phyloP scores from a whole-genome alignment of 2,888 invertebrate species.

The Dasysyrphus albostriatus region DNA sequence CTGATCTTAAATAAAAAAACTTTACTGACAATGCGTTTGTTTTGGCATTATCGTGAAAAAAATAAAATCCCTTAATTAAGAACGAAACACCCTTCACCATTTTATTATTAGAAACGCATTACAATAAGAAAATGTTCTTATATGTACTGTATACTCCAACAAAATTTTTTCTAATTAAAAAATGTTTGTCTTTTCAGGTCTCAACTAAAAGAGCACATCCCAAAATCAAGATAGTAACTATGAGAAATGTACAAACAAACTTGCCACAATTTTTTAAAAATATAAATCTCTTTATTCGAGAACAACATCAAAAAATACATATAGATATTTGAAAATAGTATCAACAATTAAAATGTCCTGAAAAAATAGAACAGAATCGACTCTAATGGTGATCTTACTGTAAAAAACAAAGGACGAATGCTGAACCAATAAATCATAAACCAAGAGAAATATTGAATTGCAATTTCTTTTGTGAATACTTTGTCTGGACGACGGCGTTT shows the following conservation, averaged over 20 bases:
- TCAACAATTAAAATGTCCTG: slow-evolving; percentile 3
- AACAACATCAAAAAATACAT: slow-evolving; percentile 40
- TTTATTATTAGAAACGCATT: no score
- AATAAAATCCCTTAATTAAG: no score
- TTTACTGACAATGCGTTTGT: no score
- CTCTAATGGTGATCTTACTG: not conserved
- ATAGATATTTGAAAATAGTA: slow-evolving; percentile 12
- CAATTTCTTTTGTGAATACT: slow-evolving; percentile 61
- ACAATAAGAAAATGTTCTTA: no score
- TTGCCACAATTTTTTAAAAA: not conserved
- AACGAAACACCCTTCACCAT: no score
- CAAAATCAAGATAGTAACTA: not conserved
- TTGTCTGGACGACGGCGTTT: slow-evolving; percentile 75
- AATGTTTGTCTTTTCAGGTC: not conserved
- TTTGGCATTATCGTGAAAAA: no score
- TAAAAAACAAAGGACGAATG: not conserved
- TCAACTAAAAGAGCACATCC: not conserved
- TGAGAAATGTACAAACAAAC: slow-evolving; percentile 18
- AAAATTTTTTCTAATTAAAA: not conserved
- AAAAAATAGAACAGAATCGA: not conserved
- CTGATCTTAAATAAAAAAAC: no score
- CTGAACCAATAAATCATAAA: not conserved
- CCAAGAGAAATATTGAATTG: slow-evolving; percentile 21
- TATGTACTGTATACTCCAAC: no score
- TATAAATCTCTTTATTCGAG: slow-evolving; percentile 9